Base-by-base conservation (phyloP, 1,140 invertebrate species). In the Gonatopus flavifemur region DNA sequence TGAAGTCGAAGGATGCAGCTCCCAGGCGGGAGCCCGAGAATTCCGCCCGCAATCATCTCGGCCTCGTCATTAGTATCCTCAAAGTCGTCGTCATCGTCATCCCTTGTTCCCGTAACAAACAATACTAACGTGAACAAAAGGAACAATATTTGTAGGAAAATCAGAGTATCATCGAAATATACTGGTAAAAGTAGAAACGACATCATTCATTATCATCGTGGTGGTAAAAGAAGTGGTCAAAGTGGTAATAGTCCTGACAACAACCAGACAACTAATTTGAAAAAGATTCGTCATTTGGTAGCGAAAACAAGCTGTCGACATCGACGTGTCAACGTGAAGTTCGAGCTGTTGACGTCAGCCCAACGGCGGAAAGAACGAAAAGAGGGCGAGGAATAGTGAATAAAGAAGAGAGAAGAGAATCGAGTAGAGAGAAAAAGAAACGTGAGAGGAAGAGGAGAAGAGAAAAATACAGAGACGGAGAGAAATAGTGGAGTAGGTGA, bases 1-100 rank as follows among this genome's bases (percentile, higher is more conserved):
- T 65, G 74, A 69, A 66, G 67, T 72, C 76, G 74, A 77, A 78
- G 76, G 75, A 78, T 78, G 76, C 76, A 76, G 74, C 76, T 78
- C 76, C 74, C 74, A 76, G 70, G 76, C 67, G 76, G 76, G 76
- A 74, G 76, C 76, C 69, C 69, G 67, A 75, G 67, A 55, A 73
- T 67, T 70, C 70, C 70, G 56, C 66, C 59, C 66, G 64, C 67
- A 66, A 72, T 70, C 62, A 62, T 60, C 59, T 65, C 67, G 57
- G 65, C 67, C 54, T 69, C 65, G 44, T 55, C n/a, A n/a, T n/a
- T n/a, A n/a, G n/a, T n/a, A n/a, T 60, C 62, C 56, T 69, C 58
- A 58, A 10, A 12, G 48, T 64, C 38, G 67, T 66, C 39, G 67
- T 67, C 53, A 66, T 67, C 64, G 64, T 53, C n/a, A 66, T n/a